Conservation (phyloP, 2,888 invertebrate genomes). For the Euplexia lucipara region DNA sequence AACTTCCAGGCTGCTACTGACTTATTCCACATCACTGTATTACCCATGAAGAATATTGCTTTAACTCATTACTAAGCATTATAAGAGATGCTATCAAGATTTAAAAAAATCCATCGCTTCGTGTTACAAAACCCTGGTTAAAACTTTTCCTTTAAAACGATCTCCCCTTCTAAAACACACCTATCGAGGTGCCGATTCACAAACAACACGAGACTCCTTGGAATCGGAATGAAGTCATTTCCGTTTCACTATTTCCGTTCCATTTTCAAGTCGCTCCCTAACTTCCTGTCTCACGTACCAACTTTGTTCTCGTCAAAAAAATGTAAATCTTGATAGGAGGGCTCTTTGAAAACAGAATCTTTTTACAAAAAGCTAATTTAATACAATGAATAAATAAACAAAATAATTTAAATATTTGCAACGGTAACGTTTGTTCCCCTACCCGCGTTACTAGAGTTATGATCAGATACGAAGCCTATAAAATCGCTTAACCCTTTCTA, state of each 20-base stretch:
- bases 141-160: constrained; percentile 21
- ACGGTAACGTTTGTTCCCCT: constrained; percentile 35
- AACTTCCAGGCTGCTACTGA: no score
- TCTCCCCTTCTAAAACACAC: constrained; percentile 41
- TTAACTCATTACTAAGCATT: no score
- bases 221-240: constrained; percentile 74
- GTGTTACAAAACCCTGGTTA: constrained; percentile 12
- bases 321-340: constrained; percentile 51
- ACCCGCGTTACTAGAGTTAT: constrained; percentile 61
- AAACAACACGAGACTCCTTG: constrained; percentile 61
- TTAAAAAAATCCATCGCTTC: constrained; percentile 1
- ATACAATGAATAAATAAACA: constrained; percentile 51
- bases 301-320: constrained; percentile 61
- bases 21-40: no score
- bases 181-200: constrained; percentile 52
- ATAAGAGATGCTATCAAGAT: neutral
- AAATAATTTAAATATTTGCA: constrained; percentile 43
- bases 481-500: constrained; percentile 74
- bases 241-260: constrained; percentile 75
- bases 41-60: no score
- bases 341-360: constrained; percentile 38
- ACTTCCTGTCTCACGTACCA: constrained; percentile 65
- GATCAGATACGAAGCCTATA: constrained; percentile 67
- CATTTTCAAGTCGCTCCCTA: constrained; percentile 68
- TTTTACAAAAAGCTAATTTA: constrained; percentile 26